Evolutionary conservation across 2,888 invertebrate species (phyloP).

Genomic region (Agrochola litura): DNA sequence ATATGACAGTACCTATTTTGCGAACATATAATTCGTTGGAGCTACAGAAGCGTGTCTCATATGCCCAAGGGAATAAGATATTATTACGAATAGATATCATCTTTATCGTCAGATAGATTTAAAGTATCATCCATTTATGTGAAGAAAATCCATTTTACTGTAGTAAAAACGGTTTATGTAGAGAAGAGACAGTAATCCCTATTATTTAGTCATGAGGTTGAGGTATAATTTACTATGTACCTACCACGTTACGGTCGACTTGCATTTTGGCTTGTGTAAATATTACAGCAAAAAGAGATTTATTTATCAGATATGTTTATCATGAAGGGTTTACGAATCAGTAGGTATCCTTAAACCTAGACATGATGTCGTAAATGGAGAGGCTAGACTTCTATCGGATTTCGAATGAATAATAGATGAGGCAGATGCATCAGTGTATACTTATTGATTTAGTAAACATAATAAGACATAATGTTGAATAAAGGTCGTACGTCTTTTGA

Average conservation of each 20-base stretch:
- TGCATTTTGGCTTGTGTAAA: constrained; percentile 37
- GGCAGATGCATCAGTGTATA: constrained; percentile 40
- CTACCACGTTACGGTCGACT: constrained; percentile 18
- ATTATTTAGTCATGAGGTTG: constrained; percentile 50
- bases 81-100: constrained; percentile 19
- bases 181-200: constrained; percentile 27
- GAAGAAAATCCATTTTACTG: constrained; percentile 2
- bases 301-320: constrained; percentile 34
- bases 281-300: constrained; percentile 39
- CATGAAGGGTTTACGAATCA: constrained; percentile 10
- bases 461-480: constrained; percentile 29
- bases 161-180: constrained; percentile 24
- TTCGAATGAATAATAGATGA: constrained; percentile 56
- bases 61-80: constrained; percentile 7
- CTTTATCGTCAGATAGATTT: constrained; percentile 26
- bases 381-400: constrained; percentile 51
- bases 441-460: constrained; percentile 47
- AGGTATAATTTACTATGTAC: constrained; percentile 38
- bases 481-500: constrained; percentile 29
- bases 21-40: constrained; percentile 30
- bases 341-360: constrained; percentile 15
- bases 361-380: constrained; percentile 38
- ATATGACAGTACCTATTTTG: constrained; percentile 30
- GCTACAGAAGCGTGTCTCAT: constrained; percentile 16
- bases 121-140: neutral